Conservation (phyloP, 2,888 invertebrate species). For the Aphrophora alni region DNA sequence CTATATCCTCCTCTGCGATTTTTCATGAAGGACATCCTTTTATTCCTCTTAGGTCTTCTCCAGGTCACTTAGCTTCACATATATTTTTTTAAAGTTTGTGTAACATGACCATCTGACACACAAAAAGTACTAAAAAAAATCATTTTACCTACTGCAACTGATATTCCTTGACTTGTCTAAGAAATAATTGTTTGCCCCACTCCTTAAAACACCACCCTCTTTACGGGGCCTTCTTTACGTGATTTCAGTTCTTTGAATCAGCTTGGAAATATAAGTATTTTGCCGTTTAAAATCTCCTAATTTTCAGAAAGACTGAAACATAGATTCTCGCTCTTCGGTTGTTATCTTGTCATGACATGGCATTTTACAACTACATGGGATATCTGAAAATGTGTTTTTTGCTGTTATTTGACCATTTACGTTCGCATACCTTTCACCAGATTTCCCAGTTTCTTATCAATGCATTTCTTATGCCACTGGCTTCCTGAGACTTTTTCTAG, state of each 20-base stretch:
- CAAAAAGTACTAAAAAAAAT: neutral
- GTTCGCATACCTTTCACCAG: no score
- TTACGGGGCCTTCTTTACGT: neutral
- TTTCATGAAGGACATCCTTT: conserved; percentile 16
- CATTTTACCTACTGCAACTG: neutral
- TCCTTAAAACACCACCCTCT: neutral
- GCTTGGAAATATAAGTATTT: neutral
- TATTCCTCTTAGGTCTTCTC: conserved; percentile 24
- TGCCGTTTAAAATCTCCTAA: neutral
- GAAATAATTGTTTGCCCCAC: neutral
- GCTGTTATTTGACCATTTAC: no score
- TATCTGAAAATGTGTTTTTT: no score
- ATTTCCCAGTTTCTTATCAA: neutral
- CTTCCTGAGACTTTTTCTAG: no score
- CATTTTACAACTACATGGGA: no score
- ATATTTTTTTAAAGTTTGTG: neutral
- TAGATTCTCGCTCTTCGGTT: neutral
- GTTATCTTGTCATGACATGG: no score
- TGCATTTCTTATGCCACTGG: no score
- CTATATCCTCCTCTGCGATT: neutral
- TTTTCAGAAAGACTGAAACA: neutral
- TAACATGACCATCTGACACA: neutral
- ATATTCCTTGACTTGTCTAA: neutral
- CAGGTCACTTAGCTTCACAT: conserved; percentile 1
- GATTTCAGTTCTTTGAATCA: neutral